Evolutionary conservation across 2,113 vertebrate species (phyloP).

Genomic region (Junco hyemalis): DNA sequence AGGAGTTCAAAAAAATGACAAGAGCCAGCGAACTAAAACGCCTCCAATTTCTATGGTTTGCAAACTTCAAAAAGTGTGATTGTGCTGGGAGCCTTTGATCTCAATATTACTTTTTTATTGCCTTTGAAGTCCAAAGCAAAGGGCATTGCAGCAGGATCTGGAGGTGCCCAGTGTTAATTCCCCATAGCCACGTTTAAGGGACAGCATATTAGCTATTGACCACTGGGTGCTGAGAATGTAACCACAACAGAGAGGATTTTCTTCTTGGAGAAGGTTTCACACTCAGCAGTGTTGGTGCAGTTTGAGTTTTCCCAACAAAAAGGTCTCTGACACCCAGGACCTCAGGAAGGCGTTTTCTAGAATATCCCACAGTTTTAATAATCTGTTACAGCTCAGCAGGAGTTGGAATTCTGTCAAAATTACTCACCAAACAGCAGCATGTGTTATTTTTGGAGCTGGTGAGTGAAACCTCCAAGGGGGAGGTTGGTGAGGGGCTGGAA

Average conservation of each 20-base stretch:
- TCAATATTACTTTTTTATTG: not conserved
- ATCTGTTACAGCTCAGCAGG: not conserved
- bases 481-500: not conserved
- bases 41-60: not conserved
- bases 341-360: not conserved
- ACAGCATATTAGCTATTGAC: not conserved
- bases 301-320: not conserved
- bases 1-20: not conserved
- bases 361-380: not conserved
- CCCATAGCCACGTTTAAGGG: not conserved
- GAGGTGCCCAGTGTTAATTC: not conserved
- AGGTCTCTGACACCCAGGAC: not conserved
- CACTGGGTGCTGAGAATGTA: not conserved
- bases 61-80: conserved; percentile 19
- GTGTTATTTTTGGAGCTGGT: not conserved
- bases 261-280: not conserved
- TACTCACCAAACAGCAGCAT: too few relatives aligned
- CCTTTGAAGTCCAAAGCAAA: conserved; percentile 3
- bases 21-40: not conserved
- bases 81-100: conserved; percentile 25
- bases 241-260: fast-evolving
- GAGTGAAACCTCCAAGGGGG: not conserved
- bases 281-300: not conserved
- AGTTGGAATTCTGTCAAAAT: not conserved
- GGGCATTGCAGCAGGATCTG: not conserved